Base-by-base conservation (phyloP, 2,888 invertebrate genomes). In the Hydrotaea diabolus region DNA sequence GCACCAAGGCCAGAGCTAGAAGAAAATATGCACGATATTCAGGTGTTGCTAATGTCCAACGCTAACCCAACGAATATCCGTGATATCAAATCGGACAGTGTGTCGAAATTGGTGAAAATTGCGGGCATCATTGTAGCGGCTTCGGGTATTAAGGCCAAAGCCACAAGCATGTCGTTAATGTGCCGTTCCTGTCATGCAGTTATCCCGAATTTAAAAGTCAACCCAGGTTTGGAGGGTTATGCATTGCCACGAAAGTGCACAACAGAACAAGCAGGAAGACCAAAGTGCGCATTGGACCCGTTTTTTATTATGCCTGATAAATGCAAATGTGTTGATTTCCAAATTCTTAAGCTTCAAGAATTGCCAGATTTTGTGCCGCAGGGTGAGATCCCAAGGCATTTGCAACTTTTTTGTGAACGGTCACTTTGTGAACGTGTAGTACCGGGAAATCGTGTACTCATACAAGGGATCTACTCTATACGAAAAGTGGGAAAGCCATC, bases 281-380 rank as follows among this genome's bases (percentile, higher is more conserved):
- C 97, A 0, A 97, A 97, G 89, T 99, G 99, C 90, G 99, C 99
- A 0, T 91, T 99, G 78, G 99, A 99, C 93, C 99, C 99, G 0
- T 99, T 97, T 92, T 98, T 98, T 92, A 98, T 99, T 86, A 95
- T 99, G 92, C 99, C 99, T 17, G 99, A 99, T 91, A 98, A 98
- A 93, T 99, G 99, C 92, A 95, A 95, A 87, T 99, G 99, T 92
- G 97, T 99, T 26, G 99, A 99, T 93, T 99, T 98, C 91, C 99
- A 99, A 95, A 96, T 97, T 0, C 92, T 99, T n/a, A 99, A 99
- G 92, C 93, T 99, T 13, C 99, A 99, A 94, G 99, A 99, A 93
- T 93, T 97, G 21, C 98, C 98, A 0, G 99, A 99, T 91, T 95
- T 95, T 86, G 96, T 98, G 7, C 93, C 93, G 0, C 98, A 99